A percentile compares a stretch with the other conserved stretches of the same genome.
Evolutionary conservation across 2,113 vertebrate species (phyloP).

Genomic region (Suncus etruscus): DNA sequence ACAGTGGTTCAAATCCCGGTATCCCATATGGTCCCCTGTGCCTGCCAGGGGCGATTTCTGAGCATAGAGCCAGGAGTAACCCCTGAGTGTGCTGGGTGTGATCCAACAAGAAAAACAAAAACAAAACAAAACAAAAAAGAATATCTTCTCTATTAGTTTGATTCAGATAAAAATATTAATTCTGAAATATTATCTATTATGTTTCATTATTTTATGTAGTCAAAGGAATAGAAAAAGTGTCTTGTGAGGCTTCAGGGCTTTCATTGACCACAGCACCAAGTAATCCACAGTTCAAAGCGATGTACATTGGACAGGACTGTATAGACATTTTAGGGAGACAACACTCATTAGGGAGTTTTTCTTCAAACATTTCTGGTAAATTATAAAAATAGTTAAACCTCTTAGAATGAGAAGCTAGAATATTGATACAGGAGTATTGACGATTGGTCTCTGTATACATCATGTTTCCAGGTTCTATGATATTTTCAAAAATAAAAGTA

Average conservation of each 20-base stretch:
- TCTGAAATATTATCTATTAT: no score
- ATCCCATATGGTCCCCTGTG: no score
- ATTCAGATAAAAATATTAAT: neutral
- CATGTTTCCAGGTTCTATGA: no score
- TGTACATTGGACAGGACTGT: neutral
- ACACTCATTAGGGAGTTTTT: neutral
- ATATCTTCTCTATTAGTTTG: neutral
- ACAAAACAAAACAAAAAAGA: no score
- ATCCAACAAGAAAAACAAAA: no score
- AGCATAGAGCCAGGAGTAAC: no score
- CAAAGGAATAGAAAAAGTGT: neutral
- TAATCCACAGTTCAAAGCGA: neutral
- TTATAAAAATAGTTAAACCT: constrained; percentile 15
- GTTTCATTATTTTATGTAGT: neutral
- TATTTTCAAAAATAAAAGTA: no score
- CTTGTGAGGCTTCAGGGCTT: neutral
- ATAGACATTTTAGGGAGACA: neutral
- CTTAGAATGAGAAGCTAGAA: neutral
- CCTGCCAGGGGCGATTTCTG: no score
- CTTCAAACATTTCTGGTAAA: neutral
- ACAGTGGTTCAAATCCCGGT: no score
- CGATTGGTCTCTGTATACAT: no score
- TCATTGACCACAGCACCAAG: neutral
- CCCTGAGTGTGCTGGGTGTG: no score
- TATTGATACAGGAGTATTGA: neutral